phyloP scores from a whole-genome alignment of 1,140 invertebrate species.

The Carposina sasakii region DNA sequence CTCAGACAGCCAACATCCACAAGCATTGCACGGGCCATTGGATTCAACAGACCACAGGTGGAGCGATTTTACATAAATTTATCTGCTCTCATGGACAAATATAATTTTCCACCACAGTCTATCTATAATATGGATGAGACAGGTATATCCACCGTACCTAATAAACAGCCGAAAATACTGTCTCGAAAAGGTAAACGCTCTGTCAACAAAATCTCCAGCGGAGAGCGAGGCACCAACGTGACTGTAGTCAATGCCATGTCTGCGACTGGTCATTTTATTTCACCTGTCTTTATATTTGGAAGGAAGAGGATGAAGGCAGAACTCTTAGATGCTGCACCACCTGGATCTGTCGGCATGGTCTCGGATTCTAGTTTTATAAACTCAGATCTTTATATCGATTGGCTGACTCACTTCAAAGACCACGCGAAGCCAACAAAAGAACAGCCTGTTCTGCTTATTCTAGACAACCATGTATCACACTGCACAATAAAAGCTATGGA shows the following conservation, averaged over 20 bases:
- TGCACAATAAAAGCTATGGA: conserved; percentile 17
- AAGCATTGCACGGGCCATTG: conserved; percentile 19
- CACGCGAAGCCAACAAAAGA: conserved; percentile 25
- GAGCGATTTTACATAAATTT: conserved; percentile 21
- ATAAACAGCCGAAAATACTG: conserved; percentile 36
- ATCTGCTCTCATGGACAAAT: conserved; percentile 9
- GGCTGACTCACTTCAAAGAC: conserved; percentile 47
- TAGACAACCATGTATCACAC: conserved; percentile 44
- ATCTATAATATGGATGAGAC: conserved; percentile 54
- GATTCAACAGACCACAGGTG: conserved; percentile 23
- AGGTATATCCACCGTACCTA: conserved; percentile 43
- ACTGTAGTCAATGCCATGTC: conserved; percentile 36
- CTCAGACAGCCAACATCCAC: conserved; percentile 5
- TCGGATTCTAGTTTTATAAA: conserved; percentile 38
- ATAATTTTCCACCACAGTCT: conserved; percentile 15
- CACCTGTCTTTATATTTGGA: conserved; percentile 44
- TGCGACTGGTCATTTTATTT: conserved; percentile 34
- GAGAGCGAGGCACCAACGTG: conserved; percentile 41
- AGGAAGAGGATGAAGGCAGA: conserved; percentile 42
- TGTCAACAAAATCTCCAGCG: conserved; percentile 35
- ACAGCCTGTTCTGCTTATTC: conserved; percentile 29
- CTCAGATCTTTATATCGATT: conserved; percentile 33
- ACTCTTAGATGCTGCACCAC: conserved; percentile 33
- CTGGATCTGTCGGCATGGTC: conserved; percentile 30
- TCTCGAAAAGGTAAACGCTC: conserved; percentile 32